These are phyloP conservation scores for Lepidurus arcticus DNA, from an alignment of 1,140 invertebrate genomes.

Conservation along the genomic window DNA sequence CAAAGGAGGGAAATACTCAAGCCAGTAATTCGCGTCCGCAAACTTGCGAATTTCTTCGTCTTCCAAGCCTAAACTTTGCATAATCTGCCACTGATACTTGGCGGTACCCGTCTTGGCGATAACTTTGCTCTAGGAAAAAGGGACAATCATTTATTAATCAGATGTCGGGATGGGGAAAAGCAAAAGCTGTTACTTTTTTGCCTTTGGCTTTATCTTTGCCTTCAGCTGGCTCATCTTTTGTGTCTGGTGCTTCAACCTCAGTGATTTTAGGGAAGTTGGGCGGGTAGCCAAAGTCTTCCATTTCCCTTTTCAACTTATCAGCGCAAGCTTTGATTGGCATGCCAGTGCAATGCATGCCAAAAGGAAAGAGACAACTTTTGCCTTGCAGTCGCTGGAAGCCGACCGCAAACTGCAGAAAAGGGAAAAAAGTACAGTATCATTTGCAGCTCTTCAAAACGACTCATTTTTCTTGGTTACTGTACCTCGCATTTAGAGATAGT, in stretches of 20 bases:
- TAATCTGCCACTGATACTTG: slow-evolving; percentile 99
- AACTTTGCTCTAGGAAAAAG: slow-evolving; percentile 73
- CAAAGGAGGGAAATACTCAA: slow-evolving; percentile 90
- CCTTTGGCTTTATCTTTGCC: slow-evolving; percentile 92
- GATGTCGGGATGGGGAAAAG: slow-evolving; percentile 15
- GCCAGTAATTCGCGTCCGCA: slow-evolving; percentile 85
- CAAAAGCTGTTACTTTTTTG: slow-evolving; percentile 68
- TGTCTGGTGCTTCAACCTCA: slow-evolving; percentile 50
- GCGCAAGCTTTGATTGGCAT: slow-evolving; percentile 97
- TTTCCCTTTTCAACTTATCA: slow-evolving; percentile 92
- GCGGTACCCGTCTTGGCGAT: slow-evolving; percentile 79
- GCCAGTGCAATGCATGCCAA: slow-evolving; percentile 98
- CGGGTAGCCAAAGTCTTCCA: slow-evolving; percentile 86
- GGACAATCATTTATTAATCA: slow-evolving; percentile 13
- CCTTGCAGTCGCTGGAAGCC: slow-evolving; percentile 87
- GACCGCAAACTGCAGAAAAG: slow-evolving; percentile 68
- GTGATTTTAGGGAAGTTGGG: slow-evolving; percentile 72
- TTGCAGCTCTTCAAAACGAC: not conserved
- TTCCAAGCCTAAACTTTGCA: slow-evolving; percentile 81
- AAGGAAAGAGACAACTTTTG: slow-evolving; percentile 89
- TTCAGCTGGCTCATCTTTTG: slow-evolving; percentile 56
- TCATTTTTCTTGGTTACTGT: slow-evolving; percentile 33
- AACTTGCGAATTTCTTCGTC: slow-evolving; percentile 92
- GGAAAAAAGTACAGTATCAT: slow-evolving; percentile 22
- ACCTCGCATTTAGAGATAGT: slow-evolving; percentile 92